phyloP scores from a whole-genome alignment of 2,797 vertebrate species.

The Anguilla obscura region DNA sequence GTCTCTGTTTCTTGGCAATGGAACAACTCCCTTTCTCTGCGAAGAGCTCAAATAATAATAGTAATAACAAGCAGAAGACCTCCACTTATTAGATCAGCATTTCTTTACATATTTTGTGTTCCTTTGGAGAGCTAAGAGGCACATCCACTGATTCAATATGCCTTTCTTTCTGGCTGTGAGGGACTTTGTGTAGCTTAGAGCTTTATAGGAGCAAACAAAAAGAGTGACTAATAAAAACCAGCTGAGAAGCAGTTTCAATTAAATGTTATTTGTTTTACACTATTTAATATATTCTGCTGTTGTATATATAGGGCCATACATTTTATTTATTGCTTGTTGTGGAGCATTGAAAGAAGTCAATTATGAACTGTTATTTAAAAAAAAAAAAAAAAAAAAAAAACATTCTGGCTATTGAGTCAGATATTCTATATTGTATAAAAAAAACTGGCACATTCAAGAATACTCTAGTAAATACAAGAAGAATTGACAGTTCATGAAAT shows the following conservation, averaged over 20 bases:
- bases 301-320: not conserved
- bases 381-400: not conserved
- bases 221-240: constrained; percentile 28
- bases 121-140: constrained; percentile 11
- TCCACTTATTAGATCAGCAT: constrained; percentile 39
- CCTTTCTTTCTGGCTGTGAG: constrained; percentile 22
- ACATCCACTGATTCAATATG: constrained; percentile 2
- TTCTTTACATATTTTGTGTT: constrained; percentile 33
- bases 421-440: not conserved
- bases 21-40: constrained; percentile 20
- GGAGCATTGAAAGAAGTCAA: not conserved
- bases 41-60: constrained; percentile 37
- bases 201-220: constrained; percentile 21
- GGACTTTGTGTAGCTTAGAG: constrained; percentile 27
- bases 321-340: constrained; percentile 12
- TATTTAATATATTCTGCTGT: constrained; percentile 22
- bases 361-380: constrained; percentile 13
- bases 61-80: constrained; percentile 36
- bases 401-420: not conserved
- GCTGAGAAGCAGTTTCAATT: constrained; percentile 1
- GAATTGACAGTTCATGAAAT: not conserved
- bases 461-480: not conserved
- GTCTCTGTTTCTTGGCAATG: constrained; percentile 29
- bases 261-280: not conserved
- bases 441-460: not conserved